A percentile compares a stretch with the other conserved stretches of the same genome.
Conservation (phyloP, 1,140 invertebrate genomes). For the Drosophila albomicans region DNA sequence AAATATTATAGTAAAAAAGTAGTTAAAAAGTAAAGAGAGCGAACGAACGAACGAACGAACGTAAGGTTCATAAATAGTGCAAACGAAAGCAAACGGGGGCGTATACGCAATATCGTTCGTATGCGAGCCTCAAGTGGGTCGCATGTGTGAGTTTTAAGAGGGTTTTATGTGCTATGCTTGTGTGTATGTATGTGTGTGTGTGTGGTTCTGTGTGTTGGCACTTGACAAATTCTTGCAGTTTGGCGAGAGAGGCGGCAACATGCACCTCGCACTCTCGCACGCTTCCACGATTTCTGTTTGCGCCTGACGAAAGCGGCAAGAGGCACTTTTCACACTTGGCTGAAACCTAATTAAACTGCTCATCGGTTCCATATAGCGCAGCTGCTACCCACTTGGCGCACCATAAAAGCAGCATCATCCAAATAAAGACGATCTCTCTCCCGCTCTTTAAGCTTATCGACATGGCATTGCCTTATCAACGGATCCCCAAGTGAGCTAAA, state of each 20-base stretch:
- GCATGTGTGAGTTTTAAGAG: conserved; percentile 31
- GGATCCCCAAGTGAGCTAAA: conserved; percentile 25
- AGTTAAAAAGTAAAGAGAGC: conserved; percentile 35
- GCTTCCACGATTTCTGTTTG: conserved; percentile 53
- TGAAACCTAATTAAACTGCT: conserved; percentile 55
- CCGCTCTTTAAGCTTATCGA: conserved; percentile 18
- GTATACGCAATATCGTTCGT: conserved; percentile 32
- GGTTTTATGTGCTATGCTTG: conserved; percentile 36
- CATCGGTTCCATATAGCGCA: conserved; percentile 11
- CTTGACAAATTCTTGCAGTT: conserved; percentile 80
- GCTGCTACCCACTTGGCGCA: neutral
- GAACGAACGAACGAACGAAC: conserved; percentile 44
- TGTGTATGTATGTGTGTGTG: conserved; percentile 27
- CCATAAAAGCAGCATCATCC: conserved; percentile 32
- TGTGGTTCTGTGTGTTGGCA: conserved; percentile 54
- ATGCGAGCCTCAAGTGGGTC: conserved; percentile 52
- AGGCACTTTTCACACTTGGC: conserved; percentile 43
- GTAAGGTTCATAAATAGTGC: conserved; percentile 73
- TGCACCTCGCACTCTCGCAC: conserved; percentile 56
- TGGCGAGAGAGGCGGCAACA: conserved; percentile 57
- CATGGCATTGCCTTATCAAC: conserved; percentile 35
- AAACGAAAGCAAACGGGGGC: conserved; percentile 3
- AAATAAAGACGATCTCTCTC: conserved; percentile 20
- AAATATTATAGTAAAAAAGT: conserved; percentile 59
- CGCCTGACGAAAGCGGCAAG: conserved; percentile 48